These are phyloP conservation scores for Seriola dumerili DNA, from an alignment of 2,113 vertebrate species.

Conservation along the genomic window DNA sequence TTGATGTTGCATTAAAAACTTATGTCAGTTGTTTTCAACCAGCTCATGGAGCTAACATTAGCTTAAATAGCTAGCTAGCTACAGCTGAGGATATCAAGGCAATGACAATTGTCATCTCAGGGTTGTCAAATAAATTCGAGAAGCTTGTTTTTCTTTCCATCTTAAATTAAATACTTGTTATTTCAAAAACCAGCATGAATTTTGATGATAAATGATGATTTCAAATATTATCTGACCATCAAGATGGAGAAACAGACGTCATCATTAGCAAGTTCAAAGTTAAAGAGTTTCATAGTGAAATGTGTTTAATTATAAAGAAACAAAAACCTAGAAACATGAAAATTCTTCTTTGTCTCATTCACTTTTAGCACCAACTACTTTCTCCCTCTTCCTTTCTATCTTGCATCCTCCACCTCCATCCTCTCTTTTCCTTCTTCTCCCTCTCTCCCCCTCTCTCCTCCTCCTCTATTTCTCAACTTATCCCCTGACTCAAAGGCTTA, in stretches of 20 bases:
- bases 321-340: neutral
- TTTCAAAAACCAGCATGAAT: no score
- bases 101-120: no score
- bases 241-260: no score
- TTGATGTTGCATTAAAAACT: neutral
- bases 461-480: slow-evolving; percentile 41
- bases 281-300: neutral
- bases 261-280: neutral
- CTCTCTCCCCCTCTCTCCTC: neutral
- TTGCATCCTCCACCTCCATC: neutral
- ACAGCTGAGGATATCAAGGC: neutral
- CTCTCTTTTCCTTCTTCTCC: no score
- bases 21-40: neutral
- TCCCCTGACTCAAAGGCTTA: slow-evolving; percentile 42
- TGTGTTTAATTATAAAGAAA: neutral
- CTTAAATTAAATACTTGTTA: no score
- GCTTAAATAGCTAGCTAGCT: neutral
- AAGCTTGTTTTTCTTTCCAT: no score
- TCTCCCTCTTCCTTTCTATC: neutral
- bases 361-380: neutral
- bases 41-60: neutral
- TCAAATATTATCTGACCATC: no score
- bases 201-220: no score
- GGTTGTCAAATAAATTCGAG: neutral
- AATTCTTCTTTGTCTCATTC: neutral